These are phyloP conservation scores for Epirrita christyi DNA, from an alignment of 2,888 invertebrate genomes.

Conservation along the genomic window DNA sequence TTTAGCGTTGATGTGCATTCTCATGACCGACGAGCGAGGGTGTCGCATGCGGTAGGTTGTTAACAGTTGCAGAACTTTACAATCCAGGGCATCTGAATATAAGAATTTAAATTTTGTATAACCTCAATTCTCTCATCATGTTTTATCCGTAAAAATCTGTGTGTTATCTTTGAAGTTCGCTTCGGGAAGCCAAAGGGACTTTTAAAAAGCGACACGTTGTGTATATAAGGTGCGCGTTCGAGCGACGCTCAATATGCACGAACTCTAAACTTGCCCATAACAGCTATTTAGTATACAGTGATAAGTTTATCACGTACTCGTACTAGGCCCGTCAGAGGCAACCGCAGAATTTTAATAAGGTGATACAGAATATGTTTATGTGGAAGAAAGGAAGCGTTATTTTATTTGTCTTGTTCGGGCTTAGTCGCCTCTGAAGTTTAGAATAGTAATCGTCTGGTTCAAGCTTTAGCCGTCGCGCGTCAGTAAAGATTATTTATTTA, in stretches of 20 bases:
- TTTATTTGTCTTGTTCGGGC: constrained; percentile 22
- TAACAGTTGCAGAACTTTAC: no score
- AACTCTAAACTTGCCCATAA: constrained; percentile 55
- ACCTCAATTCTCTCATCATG: not conserved
- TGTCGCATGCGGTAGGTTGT: no score
- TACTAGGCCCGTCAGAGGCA: constrained; percentile 64
- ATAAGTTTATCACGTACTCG: constrained; percentile 78
- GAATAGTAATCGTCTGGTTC: no score
- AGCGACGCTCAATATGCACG: constrained; percentile 52
- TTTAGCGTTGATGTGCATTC: no score
- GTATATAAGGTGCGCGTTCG: constrained; percentile 33
- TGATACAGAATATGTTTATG: constrained; percentile 72
- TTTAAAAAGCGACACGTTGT: constrained; percentile 41
- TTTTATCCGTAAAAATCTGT: constrained; percentile 19
- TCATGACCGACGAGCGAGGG: no score
- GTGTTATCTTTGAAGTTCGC: constrained; percentile 26
- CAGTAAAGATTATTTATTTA: no score
- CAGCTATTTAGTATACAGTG: constrained; percentile 70
- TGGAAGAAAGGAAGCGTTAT: constrained; percentile 52
- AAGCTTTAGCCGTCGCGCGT: no score
- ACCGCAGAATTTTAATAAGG: constrained; percentile 77
- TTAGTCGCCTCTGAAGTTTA: not conserved
- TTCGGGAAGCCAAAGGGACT: constrained; percentile 24
- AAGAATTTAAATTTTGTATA: not conserved
- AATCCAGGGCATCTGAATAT: not conserved